phyloP scores from a whole-genome alignment of 2,888 invertebrate genomes.

The Vesta saturnalis region DNA sequence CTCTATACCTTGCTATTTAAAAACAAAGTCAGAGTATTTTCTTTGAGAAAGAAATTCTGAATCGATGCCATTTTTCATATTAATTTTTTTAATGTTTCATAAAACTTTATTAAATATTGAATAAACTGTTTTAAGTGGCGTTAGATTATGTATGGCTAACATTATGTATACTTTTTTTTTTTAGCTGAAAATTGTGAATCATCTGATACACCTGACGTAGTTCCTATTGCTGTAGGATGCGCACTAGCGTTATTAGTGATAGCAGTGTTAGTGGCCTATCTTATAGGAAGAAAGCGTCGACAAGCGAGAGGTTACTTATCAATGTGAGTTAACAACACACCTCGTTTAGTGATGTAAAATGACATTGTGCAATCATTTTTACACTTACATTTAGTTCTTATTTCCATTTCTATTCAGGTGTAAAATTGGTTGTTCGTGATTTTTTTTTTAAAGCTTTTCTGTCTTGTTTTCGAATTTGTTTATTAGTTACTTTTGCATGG shows the following conservation, averaged over 20 bases:
- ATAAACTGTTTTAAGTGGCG: too few relatives aligned
- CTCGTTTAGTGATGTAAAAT: slow-evolving; percentile 38
- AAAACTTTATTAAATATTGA: too few relatives aligned
- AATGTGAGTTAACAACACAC: slow-evolving; percentile 70
- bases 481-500: slow-evolving; percentile 6
- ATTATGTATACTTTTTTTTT: slow-evolving; percentile 46
- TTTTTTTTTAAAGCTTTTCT: slow-evolving; percentile 1
- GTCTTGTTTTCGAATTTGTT: not conserved
- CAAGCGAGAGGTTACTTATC: slow-evolving; percentile 88
- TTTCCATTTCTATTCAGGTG: slow-evolving; percentile 12
- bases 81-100: too few relatives aligned
- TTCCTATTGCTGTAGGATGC: slow-evolving; percentile 97
- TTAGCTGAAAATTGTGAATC: slow-evolving; percentile 78
- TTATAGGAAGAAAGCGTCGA: slow-evolving; percentile 88
- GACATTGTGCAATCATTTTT: slow-evolving; percentile 26
- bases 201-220: slow-evolving; percentile 84
- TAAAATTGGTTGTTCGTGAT: slow-evolving; percentile 24
- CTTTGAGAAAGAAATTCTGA: too few relatives aligned
- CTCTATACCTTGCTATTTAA: too few relatives aligned
- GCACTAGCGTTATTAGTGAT: slow-evolving; percentile 90
- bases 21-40: too few relatives aligned
- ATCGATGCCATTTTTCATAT: too few relatives aligned
- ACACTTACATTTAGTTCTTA: slow-evolving; percentile 17
- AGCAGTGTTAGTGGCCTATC: slow-evolving; percentile 91
- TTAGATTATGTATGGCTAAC: too few relatives aligned